Conservation (phyloP, 1,140 invertebrate genomes). For the Cotesia typhae region DNA sequence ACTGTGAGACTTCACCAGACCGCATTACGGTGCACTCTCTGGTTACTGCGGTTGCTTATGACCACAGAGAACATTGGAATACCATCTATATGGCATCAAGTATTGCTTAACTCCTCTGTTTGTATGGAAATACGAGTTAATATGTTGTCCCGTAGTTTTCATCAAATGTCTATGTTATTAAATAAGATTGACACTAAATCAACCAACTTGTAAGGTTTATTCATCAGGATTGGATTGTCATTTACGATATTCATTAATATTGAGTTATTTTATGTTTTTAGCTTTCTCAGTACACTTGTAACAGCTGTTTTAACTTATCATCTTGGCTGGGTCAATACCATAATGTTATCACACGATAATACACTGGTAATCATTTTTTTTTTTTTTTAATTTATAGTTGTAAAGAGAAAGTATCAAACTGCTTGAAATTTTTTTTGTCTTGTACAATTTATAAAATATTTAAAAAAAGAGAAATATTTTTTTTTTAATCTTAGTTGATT, state of each 20-base stretch:
- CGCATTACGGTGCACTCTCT: constrained; percentile 48
- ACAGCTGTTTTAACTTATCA: constrained; percentile 90
- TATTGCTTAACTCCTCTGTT: constrained; percentile 54
- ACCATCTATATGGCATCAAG: constrained; percentile 60
- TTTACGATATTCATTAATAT: not conserved
- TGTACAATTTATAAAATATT: not conserved
- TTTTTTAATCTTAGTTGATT: not conserved
- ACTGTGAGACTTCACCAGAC: constrained; percentile 50
- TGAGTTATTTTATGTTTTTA: constrained; percentile 62
- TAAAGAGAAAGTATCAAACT: constrained; percentile 7
- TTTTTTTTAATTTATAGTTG: not conserved
- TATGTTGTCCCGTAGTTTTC: constrained; percentile 49
- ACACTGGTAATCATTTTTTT: constrained; percentile 48
- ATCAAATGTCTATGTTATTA: constrained; percentile 59
- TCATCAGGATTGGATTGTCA: not conserved
- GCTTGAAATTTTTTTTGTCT: no score
- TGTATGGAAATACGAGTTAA: constrained; percentile 45
- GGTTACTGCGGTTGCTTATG: constrained; percentile 52
- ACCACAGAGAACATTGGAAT: constrained; percentile 39
- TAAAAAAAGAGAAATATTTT: not conserved
- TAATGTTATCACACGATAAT: constrained; percentile 59
- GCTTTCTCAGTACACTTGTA: constrained; percentile 88
- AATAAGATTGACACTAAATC: constrained; percentile 60
- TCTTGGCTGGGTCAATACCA: constrained; percentile 88
- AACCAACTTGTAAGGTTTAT: constrained; percentile 59